Evolutionary conservation across 2,888 invertebrate species (phyloP).

Genomic region (Tenthredo livida): DNA sequence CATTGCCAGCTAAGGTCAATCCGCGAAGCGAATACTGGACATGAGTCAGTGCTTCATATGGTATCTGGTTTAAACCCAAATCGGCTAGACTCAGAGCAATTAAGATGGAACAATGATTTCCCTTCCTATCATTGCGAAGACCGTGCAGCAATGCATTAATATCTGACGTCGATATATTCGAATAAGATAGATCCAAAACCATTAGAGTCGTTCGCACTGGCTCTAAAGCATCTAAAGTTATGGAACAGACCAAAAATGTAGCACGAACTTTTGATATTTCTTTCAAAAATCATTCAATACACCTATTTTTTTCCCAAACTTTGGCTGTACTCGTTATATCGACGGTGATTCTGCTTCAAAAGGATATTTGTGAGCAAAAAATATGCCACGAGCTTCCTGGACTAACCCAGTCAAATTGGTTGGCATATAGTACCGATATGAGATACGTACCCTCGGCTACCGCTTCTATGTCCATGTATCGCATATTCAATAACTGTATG

Average conservation of each 20-base stretch:
- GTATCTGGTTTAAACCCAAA: constrained; percentile 18
- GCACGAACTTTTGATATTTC: not conserved
- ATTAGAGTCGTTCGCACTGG: constrained; percentile 12
- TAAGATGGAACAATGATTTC: not conserved
- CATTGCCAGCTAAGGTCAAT: constrained; percentile 40
- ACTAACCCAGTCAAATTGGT: not conserved
- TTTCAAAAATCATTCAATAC: not conserved
- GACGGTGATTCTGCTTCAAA: not conserved
- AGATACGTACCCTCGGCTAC: constrained; percentile 20
- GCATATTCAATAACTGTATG: constrained; percentile 27
- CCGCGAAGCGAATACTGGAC: constrained; percentile 38
- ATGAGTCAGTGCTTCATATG: not conserved
- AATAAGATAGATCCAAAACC: constrained; percentile 14
- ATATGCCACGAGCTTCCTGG: not conserved
- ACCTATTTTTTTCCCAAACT: not conserved
- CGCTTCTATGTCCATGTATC: not conserved
- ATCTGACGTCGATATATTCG: constrained; percentile 34
- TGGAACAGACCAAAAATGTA: not conserved
- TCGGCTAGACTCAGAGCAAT: constrained; percentile 36
- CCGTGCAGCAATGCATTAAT: constrained; percentile 21
- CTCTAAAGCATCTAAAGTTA: constrained; percentile 26
- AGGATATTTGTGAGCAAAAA: not conserved
- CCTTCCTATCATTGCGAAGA: not conserved
- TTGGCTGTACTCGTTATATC: not conserved
- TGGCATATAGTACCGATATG: not conserved